These are phyloP conservation scores for Lerista edwardsae DNA, from an alignment of 2,797 vertebrate species.

Conservation along the genomic window DNA sequence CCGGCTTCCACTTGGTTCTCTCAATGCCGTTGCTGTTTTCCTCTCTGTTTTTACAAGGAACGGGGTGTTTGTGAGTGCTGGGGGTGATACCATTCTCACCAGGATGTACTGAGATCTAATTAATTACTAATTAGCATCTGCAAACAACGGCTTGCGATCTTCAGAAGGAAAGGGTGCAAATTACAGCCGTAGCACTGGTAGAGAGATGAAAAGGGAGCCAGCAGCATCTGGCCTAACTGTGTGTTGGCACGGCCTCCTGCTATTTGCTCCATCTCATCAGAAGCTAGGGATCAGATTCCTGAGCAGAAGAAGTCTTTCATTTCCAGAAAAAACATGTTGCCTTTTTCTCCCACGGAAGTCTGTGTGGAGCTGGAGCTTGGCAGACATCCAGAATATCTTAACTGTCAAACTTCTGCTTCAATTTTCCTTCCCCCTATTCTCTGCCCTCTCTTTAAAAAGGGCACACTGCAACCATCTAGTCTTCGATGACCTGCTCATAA, in stretches of 20 bases:
- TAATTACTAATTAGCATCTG: conserved; percentile 19
- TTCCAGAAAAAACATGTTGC: not conserved
- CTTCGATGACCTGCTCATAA: too few relatives aligned
- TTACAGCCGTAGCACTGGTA: not conserved
- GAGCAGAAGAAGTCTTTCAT: accelerated
- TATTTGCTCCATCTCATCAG: not conserved
- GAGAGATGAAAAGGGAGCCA: not conserved
- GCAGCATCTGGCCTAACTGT: conserved; percentile 35
- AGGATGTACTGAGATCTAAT: not conserved
- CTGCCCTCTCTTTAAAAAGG: not conserved
- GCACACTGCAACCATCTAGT: not conserved
- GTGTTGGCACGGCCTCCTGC: not conserved
- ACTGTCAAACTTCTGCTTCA: conserved; percentile 6
- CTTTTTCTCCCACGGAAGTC: not conserved
- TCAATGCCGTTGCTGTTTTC: not conserved
- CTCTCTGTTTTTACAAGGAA: not conserved
- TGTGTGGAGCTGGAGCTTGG: not conserved
- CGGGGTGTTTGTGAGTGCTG: not conserved
- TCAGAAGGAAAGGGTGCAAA: not conserved
- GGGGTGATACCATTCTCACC: not conserved
- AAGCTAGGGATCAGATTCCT: not conserved
- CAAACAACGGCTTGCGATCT: not conserved
- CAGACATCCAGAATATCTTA: accelerated
- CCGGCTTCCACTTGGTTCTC: too few relatives aligned
- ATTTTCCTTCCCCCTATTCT: not conserved